Evolutionary conservation across 1,140 invertebrate species (phyloP).

Genomic region (Lamellibrachia luymesi): DNA sequence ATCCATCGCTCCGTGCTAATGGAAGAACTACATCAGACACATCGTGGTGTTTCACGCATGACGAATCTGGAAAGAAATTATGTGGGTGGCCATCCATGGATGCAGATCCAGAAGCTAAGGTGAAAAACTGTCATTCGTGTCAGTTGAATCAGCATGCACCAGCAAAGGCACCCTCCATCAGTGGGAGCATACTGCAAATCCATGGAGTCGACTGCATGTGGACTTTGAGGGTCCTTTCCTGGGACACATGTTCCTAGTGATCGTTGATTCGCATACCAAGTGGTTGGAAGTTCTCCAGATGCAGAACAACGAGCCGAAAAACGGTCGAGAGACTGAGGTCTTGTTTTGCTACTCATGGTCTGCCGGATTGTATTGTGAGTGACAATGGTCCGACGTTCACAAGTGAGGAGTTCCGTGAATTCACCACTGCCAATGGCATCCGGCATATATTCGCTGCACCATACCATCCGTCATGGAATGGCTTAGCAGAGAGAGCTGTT

Average conservation of each 20-base stretch:
- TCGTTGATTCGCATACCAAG: conserved; percentile 59
- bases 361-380: conserved; percentile 51
- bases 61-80: conserved; percentile 18
- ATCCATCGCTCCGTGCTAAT: background rate
- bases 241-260: conserved; percentile 50
- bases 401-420: conserved; percentile 49
- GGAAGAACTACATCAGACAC: conserved; percentile 6
- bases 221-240: conserved; percentile 56
- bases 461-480: conserved; percentile 42
- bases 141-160: conserved; percentile 30
- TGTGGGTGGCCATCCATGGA: conserved; percentile 20
- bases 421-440: conserved; percentile 51
- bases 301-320: background rate
- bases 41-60: conserved; percentile 16
- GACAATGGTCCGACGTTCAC: conserved; percentile 58
- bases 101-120: conserved; percentile 6
- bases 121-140: conserved; percentile 15
- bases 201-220: conserved; percentile 40
- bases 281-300: conserved; percentile 36
- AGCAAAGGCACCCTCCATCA: conserved; percentile 32
- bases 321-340: conserved; percentile 13
- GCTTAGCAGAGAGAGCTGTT: conserved; percentile 31
- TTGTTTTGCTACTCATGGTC: conserved; percentile 49
- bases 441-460: conserved; percentile 34
- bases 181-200: conserved; percentile 50